phyloP scores from a whole-genome alignment of 2,888 invertebrate genomes.

The Drosophila nigricruria region DNA sequence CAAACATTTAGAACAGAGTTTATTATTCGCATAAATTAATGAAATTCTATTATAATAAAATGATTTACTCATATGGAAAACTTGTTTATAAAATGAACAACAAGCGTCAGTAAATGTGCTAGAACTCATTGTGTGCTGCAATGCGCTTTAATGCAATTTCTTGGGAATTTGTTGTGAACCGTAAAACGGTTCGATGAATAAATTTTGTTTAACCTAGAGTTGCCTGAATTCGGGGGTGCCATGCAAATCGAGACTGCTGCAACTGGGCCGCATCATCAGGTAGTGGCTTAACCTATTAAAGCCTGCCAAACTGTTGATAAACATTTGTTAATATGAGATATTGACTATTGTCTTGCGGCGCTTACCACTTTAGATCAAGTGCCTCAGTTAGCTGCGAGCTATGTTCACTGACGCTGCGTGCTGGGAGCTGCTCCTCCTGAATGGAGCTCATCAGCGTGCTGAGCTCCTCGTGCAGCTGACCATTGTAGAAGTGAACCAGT shows the following conservation, averaged over 20 bases:
- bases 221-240: conserved; percentile 15
- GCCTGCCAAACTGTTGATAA: conserved; percentile 24
- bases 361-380: conserved; percentile 41
- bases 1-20: conserved; percentile 3
- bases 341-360: background rate
- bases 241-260: conserved; percentile 33
- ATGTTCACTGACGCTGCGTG: conserved; percentile 26
- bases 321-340: background rate
- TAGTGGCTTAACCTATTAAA: conserved; percentile 8
- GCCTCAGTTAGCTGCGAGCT: conserved; percentile 44
- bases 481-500: conserved; percentile 40
- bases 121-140: conserved; percentile 1
- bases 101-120: background rate
- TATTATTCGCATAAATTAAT: background rate
- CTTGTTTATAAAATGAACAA: conserved; percentile 4
- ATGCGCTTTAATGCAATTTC: background rate
- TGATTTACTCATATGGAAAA: conserved; percentile 7
- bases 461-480: conserved; percentile 38
- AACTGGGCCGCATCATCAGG: conserved; percentile 28
- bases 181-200: background rate
- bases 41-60: conserved; percentile 1
- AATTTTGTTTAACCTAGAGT: conserved; percentile 8
- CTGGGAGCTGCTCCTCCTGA: conserved; percentile 5
- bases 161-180: conserved; percentile 2
- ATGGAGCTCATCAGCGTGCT: conserved; percentile 8